A percentile compares a stretch with the other conserved stretches of the same genome.
These are phyloP conservation scores for Sylvicapra grimmia DNA, from an alignment of 2,113 vertebrate species.

Conservation along the genomic window DNA sequence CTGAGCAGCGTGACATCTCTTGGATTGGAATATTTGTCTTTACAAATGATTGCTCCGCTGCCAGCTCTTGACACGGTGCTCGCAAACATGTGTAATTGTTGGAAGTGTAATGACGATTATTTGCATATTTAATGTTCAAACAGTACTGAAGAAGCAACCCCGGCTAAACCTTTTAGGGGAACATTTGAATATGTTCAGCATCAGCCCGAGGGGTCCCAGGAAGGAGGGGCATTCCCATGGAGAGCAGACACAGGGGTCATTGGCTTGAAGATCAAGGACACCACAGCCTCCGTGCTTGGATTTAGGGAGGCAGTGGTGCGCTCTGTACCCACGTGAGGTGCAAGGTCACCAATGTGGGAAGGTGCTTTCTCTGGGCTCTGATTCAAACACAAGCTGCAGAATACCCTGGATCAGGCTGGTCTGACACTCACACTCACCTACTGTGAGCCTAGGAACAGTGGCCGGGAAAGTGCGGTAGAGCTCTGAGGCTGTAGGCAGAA, in stretches of 20 bases:
- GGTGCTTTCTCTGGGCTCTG: conserved; percentile 35
- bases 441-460: background rate
- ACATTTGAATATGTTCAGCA: conserved; percentile 80
- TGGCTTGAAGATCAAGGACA: conserved; percentile 43
- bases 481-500: background rate
- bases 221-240: conserved; percentile 66
- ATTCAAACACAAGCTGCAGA: conserved; percentile 48
- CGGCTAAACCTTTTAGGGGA: conserved; percentile 82
- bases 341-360: conserved; percentile 49
- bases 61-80: conserved; percentile 87
- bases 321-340: background rate
- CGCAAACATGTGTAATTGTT: conserved; percentile 89
- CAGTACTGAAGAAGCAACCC: conserved; percentile 84
- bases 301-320: background rate
- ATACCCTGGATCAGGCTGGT: conserved; percentile 24
- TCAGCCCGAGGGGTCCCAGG: conserved; percentile 76
- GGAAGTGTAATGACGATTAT: conserved; percentile 89
- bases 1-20: conserved; percentile 95
- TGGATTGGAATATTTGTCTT: conserved; percentile 94
- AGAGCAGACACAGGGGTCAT: conserved; percentile 47
- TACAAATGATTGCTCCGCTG: conserved; percentile 86
- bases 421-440: conserved; percentile 26
- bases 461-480: background rate
- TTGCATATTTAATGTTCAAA: conserved; percentile 91
- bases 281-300: conserved; percentile 1